A percentile compares a stretch with the other conserved stretches of the same genome.
Evolutionary conservation across 1,140 invertebrate species (phyloP).

Genomic region (Hyles euphorbiae): DNA sequence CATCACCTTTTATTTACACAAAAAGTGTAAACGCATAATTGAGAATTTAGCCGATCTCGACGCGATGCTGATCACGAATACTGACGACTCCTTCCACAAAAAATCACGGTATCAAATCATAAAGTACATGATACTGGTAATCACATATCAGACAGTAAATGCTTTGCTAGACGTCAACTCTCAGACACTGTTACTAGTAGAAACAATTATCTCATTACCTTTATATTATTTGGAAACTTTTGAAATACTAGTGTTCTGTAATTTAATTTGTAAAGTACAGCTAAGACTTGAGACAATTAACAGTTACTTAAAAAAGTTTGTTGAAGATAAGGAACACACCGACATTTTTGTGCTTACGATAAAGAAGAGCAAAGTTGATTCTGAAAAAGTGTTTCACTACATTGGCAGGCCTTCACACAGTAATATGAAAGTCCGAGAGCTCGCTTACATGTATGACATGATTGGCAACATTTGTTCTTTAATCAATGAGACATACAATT

Average conservation of each 20-base stretch:
- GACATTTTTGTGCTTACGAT: constrained; percentile 21
- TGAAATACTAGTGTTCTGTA: constrained; percentile 37
- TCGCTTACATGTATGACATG: constrained; percentile 33
- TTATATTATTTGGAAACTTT: constrained; percentile 41
- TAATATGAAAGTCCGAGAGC: constrained; percentile 37
- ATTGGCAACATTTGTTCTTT: constrained; percentile 39
- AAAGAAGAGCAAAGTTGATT: constrained; percentile 8
- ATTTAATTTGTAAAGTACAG: constrained; percentile 35
- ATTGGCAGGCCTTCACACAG: constrained; percentile 26
- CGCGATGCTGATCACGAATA: too few species aligned
- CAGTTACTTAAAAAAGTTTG: constrained; percentile 31
- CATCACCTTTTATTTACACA: too few species aligned
- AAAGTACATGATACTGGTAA: constrained; percentile 12
- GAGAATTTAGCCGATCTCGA: too few species aligned
- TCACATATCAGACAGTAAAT: constrained; percentile 12
- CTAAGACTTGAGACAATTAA: constrained; percentile 37
- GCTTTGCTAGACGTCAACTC: constrained; percentile 13
- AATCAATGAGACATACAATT: constrained; percentile 45
- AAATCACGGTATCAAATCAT: constrained; percentile 7
- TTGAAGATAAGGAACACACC: constrained; percentile 23
- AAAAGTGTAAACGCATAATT: too few species aligned
- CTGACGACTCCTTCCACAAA: too few species aligned
- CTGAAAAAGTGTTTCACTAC: constrained; percentile 26
- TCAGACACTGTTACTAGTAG: not conserved
- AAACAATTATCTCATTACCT: not conserved